These are phyloP conservation scores for Holothuria scabra DNA, from an alignment of 53 echinoderm and acorn worm genomes.

Conservation along the genomic window DNA sequence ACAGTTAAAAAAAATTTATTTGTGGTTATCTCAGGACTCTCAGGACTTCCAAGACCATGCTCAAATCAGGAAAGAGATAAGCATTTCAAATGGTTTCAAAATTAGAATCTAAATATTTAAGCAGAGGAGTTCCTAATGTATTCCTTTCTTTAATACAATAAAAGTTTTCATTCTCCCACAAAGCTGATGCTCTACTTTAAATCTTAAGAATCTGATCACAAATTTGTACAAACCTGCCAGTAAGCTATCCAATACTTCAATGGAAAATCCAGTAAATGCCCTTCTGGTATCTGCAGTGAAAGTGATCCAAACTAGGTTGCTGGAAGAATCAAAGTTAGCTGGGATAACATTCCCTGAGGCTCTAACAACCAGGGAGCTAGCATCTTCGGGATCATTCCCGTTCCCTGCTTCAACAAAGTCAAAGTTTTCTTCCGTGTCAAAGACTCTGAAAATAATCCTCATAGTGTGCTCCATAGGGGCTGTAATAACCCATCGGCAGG, in stretches of 20 bases:
- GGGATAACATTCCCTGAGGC: conserved; percentile 77
- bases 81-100: no score
- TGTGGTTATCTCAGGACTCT: no score
- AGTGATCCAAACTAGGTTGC: conserved; percentile 76
- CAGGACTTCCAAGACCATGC: no score
- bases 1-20: no score
- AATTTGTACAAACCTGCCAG: conserved; percentile 75
- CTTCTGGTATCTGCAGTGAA: conserved; percentile 68
- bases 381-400: conserved; percentile 66
- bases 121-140: no score
- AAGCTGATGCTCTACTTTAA: no score
- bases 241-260: conserved; percentile 77
- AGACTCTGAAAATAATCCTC: conserved; percentile 82
- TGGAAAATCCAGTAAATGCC: conserved; percentile 73
- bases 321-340: conserved; percentile 68
- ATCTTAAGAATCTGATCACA: no score
- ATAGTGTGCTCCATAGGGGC: conserved; percentile 53
- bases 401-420: conserved; percentile 82
- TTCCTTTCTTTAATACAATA: background rate
- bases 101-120: no score
- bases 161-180: background rate
- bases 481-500: conserved; percentile 88
- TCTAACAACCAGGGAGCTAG: conserved; percentile 58
- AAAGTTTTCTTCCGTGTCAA: conserved; percentile 69
- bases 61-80: no score